Percentiles rank a stretch among this genome's conserved stretches.
These are phyloP conservation scores for Nerophis ophidion DNA, from an alignment of 2,113 vertebrate genomes.

Conservation along the genomic window DNA sequence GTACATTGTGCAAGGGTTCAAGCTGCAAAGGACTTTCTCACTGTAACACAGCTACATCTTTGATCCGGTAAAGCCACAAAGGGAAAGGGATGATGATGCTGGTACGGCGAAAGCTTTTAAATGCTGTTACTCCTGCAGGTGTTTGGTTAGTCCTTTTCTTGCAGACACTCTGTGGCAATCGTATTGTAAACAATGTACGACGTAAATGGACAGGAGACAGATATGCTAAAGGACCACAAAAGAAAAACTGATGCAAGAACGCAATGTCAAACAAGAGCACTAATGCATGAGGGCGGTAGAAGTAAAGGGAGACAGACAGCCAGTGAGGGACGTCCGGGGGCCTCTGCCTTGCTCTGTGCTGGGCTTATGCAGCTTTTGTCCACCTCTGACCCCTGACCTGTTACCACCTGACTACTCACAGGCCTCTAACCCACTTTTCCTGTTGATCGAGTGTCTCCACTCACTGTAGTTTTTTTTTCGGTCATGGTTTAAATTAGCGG, in stretches of 20 bases:
- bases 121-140: slow-evolving; percentile 60
- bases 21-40: slow-evolving; percentile 33
- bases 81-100: slow-evolving; percentile 39
- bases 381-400: slow-evolving; percentile 51
- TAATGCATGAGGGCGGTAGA: neutral
- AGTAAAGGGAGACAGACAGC: slow-evolving; percentile 18
- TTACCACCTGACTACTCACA: slow-evolving; percentile 48
- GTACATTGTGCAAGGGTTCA: slow-evolving; percentile 22
- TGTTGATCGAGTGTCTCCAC: slow-evolving; percentile 16
- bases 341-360: slow-evolving; percentile 37
- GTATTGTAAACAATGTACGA: slow-evolving; percentile 31
- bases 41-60: slow-evolving; percentile 41
- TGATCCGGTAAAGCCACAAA: slow-evolving; percentile 52
- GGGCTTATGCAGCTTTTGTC: slow-evolving; percentile 63
- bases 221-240: slow-evolving; percentile 16
- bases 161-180: slow-evolving; percentile 14
- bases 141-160: slow-evolving; percentile 40
- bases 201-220: slow-evolving; percentile 20
- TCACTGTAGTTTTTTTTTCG: slow-evolving; percentile 24
- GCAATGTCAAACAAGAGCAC: slow-evolving; percentile 11
- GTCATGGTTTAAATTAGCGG: slow-evolving; percentile 20
- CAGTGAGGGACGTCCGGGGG: slow-evolving; percentile 21
- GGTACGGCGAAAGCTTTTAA: slow-evolving; percentile 59
- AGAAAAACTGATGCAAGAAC: slow-evolving; percentile 11
- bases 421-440: slow-evolving; percentile 48